These are phyloP conservation scores for Chrysochloris asiatica DNA, from an alignment of 2,113 vertebrate genomes.

Conservation along the genomic window DNA sequence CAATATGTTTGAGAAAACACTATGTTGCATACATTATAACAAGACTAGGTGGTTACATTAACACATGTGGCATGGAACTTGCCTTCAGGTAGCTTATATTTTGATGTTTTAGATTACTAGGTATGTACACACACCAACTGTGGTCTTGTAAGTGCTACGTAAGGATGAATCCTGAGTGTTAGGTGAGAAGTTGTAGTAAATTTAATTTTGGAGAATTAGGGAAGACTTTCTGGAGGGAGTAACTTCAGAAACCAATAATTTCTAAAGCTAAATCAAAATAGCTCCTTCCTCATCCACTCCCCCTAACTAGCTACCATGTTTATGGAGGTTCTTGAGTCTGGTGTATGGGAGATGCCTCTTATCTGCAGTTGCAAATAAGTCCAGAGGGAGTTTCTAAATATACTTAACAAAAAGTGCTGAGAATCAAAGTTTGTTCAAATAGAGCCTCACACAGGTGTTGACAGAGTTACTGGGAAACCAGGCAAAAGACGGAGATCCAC, in stretches of 20 bases:
- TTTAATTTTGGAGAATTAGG: background rate
- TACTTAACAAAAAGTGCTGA: background rate
- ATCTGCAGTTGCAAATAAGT: background rate
- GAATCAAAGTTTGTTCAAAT: conserved; percentile 22
- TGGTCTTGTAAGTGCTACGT: too few relatives aligned
- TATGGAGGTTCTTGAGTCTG: background rate
- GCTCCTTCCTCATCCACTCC: background rate
- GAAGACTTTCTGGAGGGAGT: background rate
- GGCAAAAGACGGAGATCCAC: background rate
- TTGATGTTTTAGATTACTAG: too few relatives aligned
- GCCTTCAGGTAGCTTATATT: too few relatives aligned
- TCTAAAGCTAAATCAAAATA: background rate
- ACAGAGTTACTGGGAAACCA: background rate
- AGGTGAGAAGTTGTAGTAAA: background rate
- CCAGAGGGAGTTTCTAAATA: background rate
- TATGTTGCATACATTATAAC: too few relatives aligned
- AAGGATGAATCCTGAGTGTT: too few relatives aligned
- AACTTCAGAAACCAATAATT: background rate
- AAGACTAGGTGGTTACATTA: too few relatives aligned
- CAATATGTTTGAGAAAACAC: too few relatives aligned
- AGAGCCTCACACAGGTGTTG: background rate
- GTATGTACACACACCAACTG: too few relatives aligned
- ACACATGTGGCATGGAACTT: too few relatives aligned
- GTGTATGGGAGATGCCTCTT: background rate
- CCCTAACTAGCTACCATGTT: background rate